Evolutionary conservation across 2,113 vertebrate species (phyloP), one percentile per base, ranked within the genome.

Genomic region (Apodemus speciosus): DNA sequence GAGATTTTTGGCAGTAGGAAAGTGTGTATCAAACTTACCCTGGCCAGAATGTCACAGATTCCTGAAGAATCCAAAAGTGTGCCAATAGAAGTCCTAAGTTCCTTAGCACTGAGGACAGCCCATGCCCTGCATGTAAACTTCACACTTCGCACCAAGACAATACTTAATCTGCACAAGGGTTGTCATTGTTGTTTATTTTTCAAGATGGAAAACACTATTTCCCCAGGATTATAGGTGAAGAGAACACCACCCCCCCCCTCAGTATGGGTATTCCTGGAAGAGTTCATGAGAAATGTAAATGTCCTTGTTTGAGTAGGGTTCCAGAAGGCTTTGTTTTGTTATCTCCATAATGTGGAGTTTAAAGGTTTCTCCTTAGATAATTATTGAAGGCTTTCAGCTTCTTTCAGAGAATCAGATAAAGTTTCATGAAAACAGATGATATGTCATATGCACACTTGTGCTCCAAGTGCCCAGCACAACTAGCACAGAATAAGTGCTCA

Each of bases 331-430:
- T 83, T 89, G 21, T 80, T 94, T 89, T 51, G 23, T 94, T 91
- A n/a, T 83, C 76, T 95, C 94, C 68, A 84, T 83, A 71, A 77
- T 13, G 30, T 89, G 13, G 7, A 58, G 3, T 76, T 92, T 91
- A 46, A 32, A 81, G 6, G 81, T 88, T 71, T 71, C 43, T 27
- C 15, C 71, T 27, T 64, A 80, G 49, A 69, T 60, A 81, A 53
- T 81, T 89, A 76, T 27, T 94, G 53, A n/a, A 91, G 14, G 5
- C 25, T 84, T 84, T 84, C 43, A 56, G 68, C 96, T 88, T 91
- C 49, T 92, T 94, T 87, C 30, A 79, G 72, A 86, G 90, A 90
- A 64, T 83, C 77, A 94, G 21, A 23, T 51, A 27, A 88, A 72
- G 11, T 89, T 95, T 30, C 38, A 40, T 11, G 35, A 92, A 69